A percentile compares a stretch with the other conserved stretches of the same genome.
These are phyloP conservation scores for Styela clava DNA, from an alignment of 23 tunicate genomes.

Conservation along the genomic window DNA sequence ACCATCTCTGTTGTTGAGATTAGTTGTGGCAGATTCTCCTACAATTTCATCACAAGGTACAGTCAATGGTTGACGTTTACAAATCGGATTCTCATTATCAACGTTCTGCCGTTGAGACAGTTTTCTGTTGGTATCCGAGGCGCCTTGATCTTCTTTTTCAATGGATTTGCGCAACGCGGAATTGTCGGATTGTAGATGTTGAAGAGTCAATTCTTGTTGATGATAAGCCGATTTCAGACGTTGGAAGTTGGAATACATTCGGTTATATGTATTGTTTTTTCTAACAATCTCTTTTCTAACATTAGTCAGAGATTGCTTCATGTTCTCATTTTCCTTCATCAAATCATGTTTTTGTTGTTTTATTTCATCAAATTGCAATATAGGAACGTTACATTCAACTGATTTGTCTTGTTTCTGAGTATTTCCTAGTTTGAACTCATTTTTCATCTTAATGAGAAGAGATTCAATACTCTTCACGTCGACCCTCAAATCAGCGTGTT, in stretches of 20 bases:
- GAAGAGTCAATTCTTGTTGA: slow-evolving; percentile 19
- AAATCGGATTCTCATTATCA: neutral
- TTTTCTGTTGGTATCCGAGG: neutral
- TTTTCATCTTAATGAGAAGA: too few species aligned
- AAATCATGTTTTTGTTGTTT: too few species aligned
- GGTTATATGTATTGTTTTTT: neutral
- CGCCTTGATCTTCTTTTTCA: neutral
- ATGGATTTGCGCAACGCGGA: neutral
- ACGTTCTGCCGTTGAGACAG: neutral
- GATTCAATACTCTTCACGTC: too few species aligned
- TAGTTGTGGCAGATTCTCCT: neutral
- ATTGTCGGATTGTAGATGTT: slow-evolving; percentile 15
- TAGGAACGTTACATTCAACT: neutral
- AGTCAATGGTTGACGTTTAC: neutral
- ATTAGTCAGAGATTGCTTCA: neutral
- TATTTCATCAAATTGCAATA: neutral
- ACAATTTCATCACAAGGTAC: neutral
- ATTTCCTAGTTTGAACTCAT: too few species aligned
- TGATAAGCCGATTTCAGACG: slow-evolving; percentile 16
- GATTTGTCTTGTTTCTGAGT: neutral
- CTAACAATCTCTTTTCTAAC: neutral
- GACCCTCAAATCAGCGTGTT: too few species aligned
- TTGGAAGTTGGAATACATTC: neutral
- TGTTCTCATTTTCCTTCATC: neutral
- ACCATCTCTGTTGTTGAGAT: neutral